Evolutionary conservation across 2,888 invertebrate species (phyloP), one percentile per base, ranked within the genome.

Genomic region (Saturnia japonica): DNA sequence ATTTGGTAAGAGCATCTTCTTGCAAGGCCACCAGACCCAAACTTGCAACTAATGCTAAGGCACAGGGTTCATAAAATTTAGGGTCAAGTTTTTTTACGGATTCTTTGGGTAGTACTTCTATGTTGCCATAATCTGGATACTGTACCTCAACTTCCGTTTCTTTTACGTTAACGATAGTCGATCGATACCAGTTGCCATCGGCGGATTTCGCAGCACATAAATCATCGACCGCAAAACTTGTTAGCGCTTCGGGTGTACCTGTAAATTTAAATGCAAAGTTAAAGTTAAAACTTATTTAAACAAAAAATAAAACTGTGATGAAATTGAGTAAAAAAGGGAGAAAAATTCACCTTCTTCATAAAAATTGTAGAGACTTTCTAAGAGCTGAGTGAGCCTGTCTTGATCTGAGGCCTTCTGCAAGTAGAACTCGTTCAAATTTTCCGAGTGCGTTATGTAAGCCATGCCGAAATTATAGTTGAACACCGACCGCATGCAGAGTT

Each of bases 101-200:
- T 4, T 84, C 89, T 71, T 78, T 85, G 0, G 91, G 72, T 0
- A 97, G 81, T 8, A 88, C 86, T 85, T 97, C 96, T 0, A 89
- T 85, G 82, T 96, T 96, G 57, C 97, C 97, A 74, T 96, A 97
- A 84, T 97, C 97, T 0, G 96, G 83, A 81, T 95, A 97, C 70
- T 94, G 94, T 0, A 96, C 94, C 40, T 86, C 91, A 28, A 91
- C 93, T 25, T 88, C 89, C 0, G 86, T 85, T 22, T 94, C 94
- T 19, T 91, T 89, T 7, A 86, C 79, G 68, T 86, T 87, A 16
- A 92, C 54, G 28, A 96, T 93, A 73, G 92, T 94, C 4, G 95
- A 96, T 67, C 97, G 94, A 82, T 97, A 97, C 97, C 97, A 97
- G 83, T 96, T 96, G 3, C 94, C 95, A 83, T 97, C 96, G 0